Conservation (phyloP, 2,113 vertebrate genomes). For the Pollimyrus isidori region DNA sequence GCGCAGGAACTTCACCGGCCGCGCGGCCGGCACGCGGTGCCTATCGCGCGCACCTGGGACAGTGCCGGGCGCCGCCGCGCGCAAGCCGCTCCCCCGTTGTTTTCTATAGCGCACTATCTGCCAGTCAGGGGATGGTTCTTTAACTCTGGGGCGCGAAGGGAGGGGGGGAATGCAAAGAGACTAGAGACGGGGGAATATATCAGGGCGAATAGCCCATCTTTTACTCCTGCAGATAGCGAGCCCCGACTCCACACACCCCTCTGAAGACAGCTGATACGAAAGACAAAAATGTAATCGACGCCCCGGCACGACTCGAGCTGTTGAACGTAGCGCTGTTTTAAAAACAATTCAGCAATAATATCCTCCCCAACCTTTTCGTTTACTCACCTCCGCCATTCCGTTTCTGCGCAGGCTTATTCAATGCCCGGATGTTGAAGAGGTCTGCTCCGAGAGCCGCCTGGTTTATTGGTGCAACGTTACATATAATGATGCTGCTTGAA, state of each 20-base stretch:
- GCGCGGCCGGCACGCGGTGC: conserved; percentile 15
- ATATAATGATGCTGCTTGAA: conserved; percentile 15
- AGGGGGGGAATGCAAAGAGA: conserved; percentile 29
- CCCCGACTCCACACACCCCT: conserved; percentile 19
- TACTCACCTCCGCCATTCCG: conserved; percentile 75
- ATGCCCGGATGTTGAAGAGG: conserved; percentile 68
- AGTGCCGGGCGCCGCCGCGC: conserved; percentile 47
- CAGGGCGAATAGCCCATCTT: conserved; percentile 46
- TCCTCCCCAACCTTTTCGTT: conserved; percentile 49
- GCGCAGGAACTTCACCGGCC: not conserved
- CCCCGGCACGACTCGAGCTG: conserved; percentile 13
- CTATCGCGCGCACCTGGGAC: conserved; percentile 43
- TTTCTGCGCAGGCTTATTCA: conserved; percentile 60
- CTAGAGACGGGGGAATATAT: conserved; percentile 44
- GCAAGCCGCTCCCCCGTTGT: conserved; percentile 43
- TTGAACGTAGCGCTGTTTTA: conserved; percentile 28
- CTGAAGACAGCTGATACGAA: conserved; percentile 29
- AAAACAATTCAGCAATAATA: conserved; percentile 37
- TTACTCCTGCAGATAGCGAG: conserved; percentile 35
- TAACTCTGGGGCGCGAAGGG: conserved; percentile 55
- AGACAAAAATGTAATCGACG: conserved; percentile 17
- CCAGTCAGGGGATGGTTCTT: conserved; percentile 52
- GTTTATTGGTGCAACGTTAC: conserved; percentile 49
- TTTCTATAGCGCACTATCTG: conserved; percentile 41
- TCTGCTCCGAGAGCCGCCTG: conserved; percentile 41